Evolutionary conservation across 2,888 invertebrate genomes (phyloP).

Genomic region (Pandemis corylana): DNA sequence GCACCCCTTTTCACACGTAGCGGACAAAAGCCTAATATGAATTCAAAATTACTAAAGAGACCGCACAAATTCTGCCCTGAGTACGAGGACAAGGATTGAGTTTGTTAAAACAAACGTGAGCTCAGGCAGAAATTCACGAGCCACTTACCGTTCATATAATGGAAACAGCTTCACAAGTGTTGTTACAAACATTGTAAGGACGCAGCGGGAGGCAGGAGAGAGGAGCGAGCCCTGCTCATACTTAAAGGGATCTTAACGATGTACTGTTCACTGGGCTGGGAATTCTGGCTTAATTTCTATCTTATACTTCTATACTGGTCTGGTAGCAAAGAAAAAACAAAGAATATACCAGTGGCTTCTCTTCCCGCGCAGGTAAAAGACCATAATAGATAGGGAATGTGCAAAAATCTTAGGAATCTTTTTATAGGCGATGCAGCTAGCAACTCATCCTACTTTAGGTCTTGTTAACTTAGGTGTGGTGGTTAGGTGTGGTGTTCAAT

Average conservation of each 20-base stretch:
- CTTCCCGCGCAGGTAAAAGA: too few species aligned
- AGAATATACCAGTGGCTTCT: too few species aligned
- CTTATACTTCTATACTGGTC: too few species aligned
- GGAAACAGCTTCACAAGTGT: slow-evolving; percentile 60
- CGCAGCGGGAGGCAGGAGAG: background rate
- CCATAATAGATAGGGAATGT: too few species aligned
- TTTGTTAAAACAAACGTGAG: slow-evolving; percentile 34
- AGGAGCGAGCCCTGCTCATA: background rate
- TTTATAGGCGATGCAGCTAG: too few species aligned
- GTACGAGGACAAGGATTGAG: background rate
- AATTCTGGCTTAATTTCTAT: too few species aligned
- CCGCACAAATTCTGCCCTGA: background rate
- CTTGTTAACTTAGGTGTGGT: too few species aligned
- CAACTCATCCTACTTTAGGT: too few species aligned
- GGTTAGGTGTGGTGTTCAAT: too few species aligned
- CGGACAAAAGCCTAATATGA: slow-evolving; percentile 7
- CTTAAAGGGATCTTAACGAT: background rate
- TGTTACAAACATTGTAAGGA: slow-evolving; percentile 49
- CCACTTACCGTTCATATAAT: slow-evolving; percentile 57
- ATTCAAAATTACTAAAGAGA: slow-evolving; percentile 13
- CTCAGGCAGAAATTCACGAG: slow-evolving; percentile 52
- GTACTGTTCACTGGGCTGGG: too few species aligned
- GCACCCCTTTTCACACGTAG: slow-evolving; percentile 10
- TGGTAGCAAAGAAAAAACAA: too few species aligned
- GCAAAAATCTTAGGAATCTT: too few species aligned